Evolutionary conservation across 2,797 vertebrate genomes (phyloP).

Genomic region (Fistularia commersonii): DNA sequence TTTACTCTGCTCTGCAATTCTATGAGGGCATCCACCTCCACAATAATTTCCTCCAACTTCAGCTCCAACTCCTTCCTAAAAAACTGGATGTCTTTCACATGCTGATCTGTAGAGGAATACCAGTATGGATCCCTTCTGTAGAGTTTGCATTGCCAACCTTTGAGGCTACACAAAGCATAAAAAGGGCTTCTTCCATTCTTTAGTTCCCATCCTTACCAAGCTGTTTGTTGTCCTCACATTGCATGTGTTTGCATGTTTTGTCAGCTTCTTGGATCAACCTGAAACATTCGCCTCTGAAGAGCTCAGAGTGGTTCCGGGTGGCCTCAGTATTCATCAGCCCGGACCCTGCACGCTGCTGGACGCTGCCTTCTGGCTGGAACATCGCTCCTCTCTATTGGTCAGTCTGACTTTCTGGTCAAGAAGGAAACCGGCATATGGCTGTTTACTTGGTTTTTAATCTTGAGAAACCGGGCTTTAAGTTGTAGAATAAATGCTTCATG

Average conservation of each 20-base stretch:
- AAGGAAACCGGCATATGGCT: background rate
- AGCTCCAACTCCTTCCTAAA: conserved; percentile 84
- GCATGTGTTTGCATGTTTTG: conserved; percentile 75
- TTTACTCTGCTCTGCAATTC: conserved; percentile 72
- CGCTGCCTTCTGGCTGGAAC: conserved; percentile 67
- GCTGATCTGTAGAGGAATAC: conserved; percentile 76
- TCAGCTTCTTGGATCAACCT: conserved; percentile 82
- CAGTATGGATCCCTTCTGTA: background rate
- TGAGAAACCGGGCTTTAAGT: too few relatives aligned
- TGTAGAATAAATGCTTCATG: too few relatives aligned
- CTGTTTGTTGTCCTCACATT: conserved; percentile 79
- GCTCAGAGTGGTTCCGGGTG: conserved; percentile 76
- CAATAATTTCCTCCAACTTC: conserved; percentile 80
- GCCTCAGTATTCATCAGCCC: conserved; percentile 67
- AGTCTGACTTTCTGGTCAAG: conserved; percentile 2
- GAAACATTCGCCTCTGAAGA: conserved; percentile 74
- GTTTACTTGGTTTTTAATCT: too few relatives aligned
- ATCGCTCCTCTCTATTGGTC: conserved; percentile 52
- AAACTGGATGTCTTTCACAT: conserved; percentile 82
- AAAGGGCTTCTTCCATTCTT: too few relatives aligned
- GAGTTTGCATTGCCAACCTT: background rate
- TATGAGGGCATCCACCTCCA: conserved; percentile 78
- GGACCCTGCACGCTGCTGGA: conserved; percentile 61
- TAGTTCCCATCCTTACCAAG: conserved; percentile 73
- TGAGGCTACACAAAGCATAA: too few relatives aligned